A percentile compares a stretch with the other conserved stretches of the same genome.
Conservation (phyloP, 2,113 vertebrate genomes). For the Corydoras maculifer region DNA sequence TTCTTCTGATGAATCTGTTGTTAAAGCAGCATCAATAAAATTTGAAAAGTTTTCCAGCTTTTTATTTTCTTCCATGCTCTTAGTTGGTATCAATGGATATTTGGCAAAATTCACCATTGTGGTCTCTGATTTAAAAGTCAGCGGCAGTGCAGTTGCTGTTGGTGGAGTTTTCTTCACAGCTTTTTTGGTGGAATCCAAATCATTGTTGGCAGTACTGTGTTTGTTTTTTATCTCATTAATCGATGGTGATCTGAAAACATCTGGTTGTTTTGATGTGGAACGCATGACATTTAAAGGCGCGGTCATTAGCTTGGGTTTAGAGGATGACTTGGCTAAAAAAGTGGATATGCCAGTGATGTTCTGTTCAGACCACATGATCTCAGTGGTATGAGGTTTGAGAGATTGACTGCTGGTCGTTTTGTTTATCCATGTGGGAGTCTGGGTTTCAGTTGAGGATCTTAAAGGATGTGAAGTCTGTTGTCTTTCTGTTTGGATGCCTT, state of each 20-base stretch:
- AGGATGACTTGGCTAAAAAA: constrained; percentile 1
- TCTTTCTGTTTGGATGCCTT: constrained; percentile 14
- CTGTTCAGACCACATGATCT: constrained; percentile 36
- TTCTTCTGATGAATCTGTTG: constrained; percentile 35
- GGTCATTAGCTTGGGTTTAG: constrained; percentile 8
- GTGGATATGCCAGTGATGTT: constrained; percentile 4
- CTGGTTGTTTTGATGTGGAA: constrained; percentile 32
- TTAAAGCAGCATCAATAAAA: constrained; percentile 39
- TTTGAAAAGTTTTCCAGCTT: constrained; percentile 37
- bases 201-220: constrained; percentile 5
- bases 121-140: constrained; percentile 17
- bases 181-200: constrained; percentile 12
- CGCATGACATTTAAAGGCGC: constrained; percentile 42
- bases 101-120: constrained; percentile 17
- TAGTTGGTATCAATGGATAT: constrained; percentile 27
- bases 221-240: background rate
- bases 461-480: background rate
- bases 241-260: background rate
- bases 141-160: background rate
- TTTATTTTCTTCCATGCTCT: constrained; percentile 19
- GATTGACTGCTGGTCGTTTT: constrained; percentile 44
- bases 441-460: background rate
- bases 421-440: background rate
- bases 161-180: constrained; percentile 16
- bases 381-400: constrained; percentile 40